A percentile compares a stretch with the other conserved stretches of the same genome.
phyloP scores from a whole-genome alignment of 2,113 vertebrate genomes.

The western clawed frog (Xenopus tropicalis) region DNA sequence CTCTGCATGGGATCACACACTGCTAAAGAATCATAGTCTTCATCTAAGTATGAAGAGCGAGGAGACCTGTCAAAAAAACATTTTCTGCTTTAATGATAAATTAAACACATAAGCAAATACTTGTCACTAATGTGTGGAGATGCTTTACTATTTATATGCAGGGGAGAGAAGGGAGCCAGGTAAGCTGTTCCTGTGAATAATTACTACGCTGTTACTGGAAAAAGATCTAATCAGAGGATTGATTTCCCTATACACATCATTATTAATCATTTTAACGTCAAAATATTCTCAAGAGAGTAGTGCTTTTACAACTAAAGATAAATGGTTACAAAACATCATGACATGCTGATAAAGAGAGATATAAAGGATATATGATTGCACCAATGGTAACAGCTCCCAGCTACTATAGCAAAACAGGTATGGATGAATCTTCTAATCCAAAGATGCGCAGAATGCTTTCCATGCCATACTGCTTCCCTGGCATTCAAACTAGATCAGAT shows the following conservation, averaged over 20 bases:
- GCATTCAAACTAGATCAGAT: no score
- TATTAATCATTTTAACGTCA: background rate
- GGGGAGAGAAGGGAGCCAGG: no score
- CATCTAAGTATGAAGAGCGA: constrained; percentile 70
- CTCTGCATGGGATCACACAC: constrained; percentile 86
- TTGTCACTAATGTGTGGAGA: no score
- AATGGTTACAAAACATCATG: background rate
- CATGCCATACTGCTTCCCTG: no score
- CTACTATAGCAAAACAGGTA: no score
- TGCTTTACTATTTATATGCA: no score
- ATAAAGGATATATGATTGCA: no score
- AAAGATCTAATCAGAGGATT: background rate
- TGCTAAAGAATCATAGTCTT: constrained; percentile 81
- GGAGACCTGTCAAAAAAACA: constrained; percentile 61
- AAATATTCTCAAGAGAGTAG: background rate
- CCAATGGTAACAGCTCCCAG: no score
- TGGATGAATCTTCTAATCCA: no score
- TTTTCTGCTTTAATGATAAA: background rate
- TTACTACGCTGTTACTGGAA: no score
- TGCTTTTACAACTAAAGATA: no score
- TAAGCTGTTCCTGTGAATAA: background rate
- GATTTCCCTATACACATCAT: background rate
- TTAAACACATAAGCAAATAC: background rate
- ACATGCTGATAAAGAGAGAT: background rate
- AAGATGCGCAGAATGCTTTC: no score